Evolutionary conservation across 2,113 vertebrate genomes (phyloP).

Genomic region (Globicephala melas): DNA sequence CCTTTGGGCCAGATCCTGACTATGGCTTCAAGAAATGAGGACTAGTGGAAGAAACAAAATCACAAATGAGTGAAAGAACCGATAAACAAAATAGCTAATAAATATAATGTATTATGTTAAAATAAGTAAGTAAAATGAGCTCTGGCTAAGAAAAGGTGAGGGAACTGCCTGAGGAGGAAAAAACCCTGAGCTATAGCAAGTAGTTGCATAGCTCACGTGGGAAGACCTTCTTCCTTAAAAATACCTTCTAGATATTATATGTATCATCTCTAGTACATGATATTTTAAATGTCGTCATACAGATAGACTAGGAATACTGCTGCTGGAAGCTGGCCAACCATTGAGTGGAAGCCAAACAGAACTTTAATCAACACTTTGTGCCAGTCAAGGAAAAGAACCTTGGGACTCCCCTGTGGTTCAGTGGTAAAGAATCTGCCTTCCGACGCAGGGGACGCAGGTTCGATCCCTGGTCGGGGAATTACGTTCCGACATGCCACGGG

Average conservation of each 20-base stretch:
- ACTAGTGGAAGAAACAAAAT: neutral
- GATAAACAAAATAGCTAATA: neutral
- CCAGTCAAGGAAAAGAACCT: slow-evolving; percentile 8
- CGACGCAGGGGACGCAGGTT: too few relatives aligned
- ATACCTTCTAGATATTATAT: neutral
- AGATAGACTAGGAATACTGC: neutral
- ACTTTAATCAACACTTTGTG: slow-evolving; percentile 24
- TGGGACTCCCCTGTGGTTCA: neutral
- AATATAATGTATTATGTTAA: neutral
- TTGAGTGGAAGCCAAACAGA: neutral
- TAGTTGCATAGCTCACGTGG: neutral
- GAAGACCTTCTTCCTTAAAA: neutral
- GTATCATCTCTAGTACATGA: neutral
- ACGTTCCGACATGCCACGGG: too few relatives aligned
- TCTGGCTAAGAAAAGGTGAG: neutral
- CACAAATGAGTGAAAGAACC: neutral
- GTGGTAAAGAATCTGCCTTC: too few relatives aligned
- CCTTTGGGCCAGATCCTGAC: neutral
- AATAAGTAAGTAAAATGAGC: neutral
- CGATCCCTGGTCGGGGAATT: too few relatives aligned
- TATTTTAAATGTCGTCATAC: slow-evolving; percentile 12
- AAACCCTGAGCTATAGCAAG: neutral
- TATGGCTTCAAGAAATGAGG: slow-evolving; percentile 13
- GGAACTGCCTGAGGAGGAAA: neutral
- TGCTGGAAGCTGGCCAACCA: slow-evolving; percentile 15